phyloP scores from a whole-genome alignment of 1,140 invertebrate species.

The Drosophila simulans region DNA sequence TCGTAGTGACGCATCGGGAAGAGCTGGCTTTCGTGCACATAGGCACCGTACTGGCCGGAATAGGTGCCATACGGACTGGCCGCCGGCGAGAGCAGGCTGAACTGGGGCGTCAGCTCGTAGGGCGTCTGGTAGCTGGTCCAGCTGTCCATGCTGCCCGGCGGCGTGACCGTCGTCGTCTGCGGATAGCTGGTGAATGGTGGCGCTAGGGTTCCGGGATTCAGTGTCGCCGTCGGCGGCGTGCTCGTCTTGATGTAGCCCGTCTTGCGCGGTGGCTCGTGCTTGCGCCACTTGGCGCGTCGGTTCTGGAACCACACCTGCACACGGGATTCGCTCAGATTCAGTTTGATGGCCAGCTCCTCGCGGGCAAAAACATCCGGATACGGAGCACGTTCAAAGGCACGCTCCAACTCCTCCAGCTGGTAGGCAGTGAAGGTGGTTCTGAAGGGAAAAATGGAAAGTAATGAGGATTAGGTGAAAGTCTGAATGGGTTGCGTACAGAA shows the following conservation, averaged over 20 bases:
- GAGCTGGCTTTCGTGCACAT: slow-evolving; percentile 82
- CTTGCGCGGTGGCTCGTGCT: slow-evolving; percentile 98
- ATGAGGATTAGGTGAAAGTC: background rate
- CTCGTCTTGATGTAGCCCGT: slow-evolving; percentile 90
- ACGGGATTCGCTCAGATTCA: slow-evolving; percentile 95
- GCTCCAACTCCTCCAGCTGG: slow-evolving; percentile 96
- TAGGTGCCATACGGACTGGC: slow-evolving; percentile 87
- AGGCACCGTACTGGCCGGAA: slow-evolving; percentile 81
- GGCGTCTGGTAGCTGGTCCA: slow-evolving; percentile 91
- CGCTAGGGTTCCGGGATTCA: slow-evolving; percentile 86
- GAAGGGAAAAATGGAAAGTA: slow-evolving; percentile 71
- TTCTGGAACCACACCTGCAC: slow-evolving; percentile 95
- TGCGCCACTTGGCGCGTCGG: slow-evolving; percentile 98
- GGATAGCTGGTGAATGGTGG: slow-evolving; percentile 88
- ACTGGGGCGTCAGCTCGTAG: slow-evolving; percentile 90
- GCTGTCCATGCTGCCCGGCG: slow-evolving; percentile 88
- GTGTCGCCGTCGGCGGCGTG: slow-evolving; percentile 86
- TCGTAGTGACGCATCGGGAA: slow-evolving; percentile 84
- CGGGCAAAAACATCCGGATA: slow-evolving; percentile 98
- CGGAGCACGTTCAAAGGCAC: slow-evolving; percentile 96
- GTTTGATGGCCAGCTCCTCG: slow-evolving; percentile 95
- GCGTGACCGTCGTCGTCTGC: slow-evolving; percentile 86
- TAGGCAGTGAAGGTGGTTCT: slow-evolving; percentile 98
- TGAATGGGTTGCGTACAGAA: background rate
- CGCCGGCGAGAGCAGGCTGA: slow-evolving; percentile 89